phyloP scores from a whole-genome alignment of 2,888 invertebrate species.

The Crepidodera aurea region DNA sequence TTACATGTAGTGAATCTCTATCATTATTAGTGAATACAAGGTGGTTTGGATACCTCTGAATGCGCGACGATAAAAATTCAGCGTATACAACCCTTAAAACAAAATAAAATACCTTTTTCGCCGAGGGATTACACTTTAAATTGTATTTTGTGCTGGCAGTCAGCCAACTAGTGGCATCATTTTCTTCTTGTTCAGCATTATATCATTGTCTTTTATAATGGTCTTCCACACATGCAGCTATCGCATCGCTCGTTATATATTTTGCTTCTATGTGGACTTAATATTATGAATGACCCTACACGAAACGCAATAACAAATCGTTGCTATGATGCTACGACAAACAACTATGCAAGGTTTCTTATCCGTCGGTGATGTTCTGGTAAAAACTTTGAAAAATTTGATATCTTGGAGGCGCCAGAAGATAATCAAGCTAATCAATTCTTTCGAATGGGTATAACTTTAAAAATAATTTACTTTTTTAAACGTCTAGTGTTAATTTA shows the following conservation, averaged over 20 bases:
- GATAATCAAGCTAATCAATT: too few species aligned
- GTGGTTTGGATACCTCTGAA: too few species aligned
- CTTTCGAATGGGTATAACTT: too few species aligned
- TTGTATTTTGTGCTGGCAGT: constrained; percentile 25
- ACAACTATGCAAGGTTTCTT: constrained; percentile 8
- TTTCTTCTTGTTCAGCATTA: constrained; percentile 28
- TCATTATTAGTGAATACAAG: too few species aligned
- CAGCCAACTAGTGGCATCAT: constrained; percentile 33
- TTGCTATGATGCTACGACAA: not conserved
- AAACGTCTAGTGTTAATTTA: too few species aligned
- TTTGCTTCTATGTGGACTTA: constrained; percentile 29
- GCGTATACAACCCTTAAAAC: not conserved
- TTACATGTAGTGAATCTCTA: too few species aligned
- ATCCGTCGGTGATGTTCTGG: not conserved
- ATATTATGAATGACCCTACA: constrained; percentile 28
- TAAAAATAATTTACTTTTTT: too few species aligned
- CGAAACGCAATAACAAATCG: constrained; percentile 19
- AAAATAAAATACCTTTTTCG: constrained; percentile 15
- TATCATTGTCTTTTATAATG: constrained; percentile 29
- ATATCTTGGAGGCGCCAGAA: too few species aligned
- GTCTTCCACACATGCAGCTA: constrained; percentile 32
- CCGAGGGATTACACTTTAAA: constrained; percentile 6
- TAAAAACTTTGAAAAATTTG: not conserved
- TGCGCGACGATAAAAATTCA: too few species aligned
- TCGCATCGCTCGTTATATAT: constrained; percentile 26